phyloP scores from a whole-genome alignment of 2,113 vertebrate species.

The Trinectes maculatus region DNA sequence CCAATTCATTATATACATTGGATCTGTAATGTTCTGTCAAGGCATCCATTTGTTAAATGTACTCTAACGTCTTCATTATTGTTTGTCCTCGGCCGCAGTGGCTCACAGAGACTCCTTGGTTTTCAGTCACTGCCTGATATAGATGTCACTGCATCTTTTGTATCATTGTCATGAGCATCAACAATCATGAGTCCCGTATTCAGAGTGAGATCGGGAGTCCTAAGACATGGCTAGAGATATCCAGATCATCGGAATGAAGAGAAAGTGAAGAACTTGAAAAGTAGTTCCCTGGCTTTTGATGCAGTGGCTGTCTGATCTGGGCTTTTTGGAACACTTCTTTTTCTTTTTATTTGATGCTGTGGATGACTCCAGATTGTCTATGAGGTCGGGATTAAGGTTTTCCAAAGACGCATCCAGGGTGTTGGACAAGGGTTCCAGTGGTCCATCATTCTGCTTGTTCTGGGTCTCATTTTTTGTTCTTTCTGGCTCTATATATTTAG shows the following conservation, averaged over 20 bases:
- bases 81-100: constrained; percentile 64
- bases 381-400: constrained; percentile 86
- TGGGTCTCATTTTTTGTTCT: constrained; percentile 89
- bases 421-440: constrained; percentile 92
- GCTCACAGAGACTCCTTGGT: constrained; percentile 55
- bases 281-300: constrained; percentile 80
- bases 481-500: constrained; percentile 85
- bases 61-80: constrained; percentile 68
- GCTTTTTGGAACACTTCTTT: constrained; percentile 95
- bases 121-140: constrained; percentile 73
- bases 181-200: constrained; percentile 73
- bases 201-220: constrained; percentile 60
- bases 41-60: constrained; percentile 86
- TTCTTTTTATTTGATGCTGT: constrained; percentile 92
- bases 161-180: constrained; percentile 83
- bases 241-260: constrained; percentile 77
- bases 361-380: constrained; percentile 88
- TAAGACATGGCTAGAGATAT: constrained; percentile 83
- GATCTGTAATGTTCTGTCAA: constrained; percentile 85
- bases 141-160: constrained; percentile 76
- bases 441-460: constrained; percentile 93
- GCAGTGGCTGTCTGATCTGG: constrained; percentile 93
- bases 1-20: constrained; percentile 86
- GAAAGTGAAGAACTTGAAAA: constrained; percentile 61
- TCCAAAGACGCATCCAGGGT: constrained; percentile 88